These are phyloP conservation scores for Nettapus auritus DNA, from an alignment of 2,113 vertebrate genomes.

Conservation along the genomic window DNA sequence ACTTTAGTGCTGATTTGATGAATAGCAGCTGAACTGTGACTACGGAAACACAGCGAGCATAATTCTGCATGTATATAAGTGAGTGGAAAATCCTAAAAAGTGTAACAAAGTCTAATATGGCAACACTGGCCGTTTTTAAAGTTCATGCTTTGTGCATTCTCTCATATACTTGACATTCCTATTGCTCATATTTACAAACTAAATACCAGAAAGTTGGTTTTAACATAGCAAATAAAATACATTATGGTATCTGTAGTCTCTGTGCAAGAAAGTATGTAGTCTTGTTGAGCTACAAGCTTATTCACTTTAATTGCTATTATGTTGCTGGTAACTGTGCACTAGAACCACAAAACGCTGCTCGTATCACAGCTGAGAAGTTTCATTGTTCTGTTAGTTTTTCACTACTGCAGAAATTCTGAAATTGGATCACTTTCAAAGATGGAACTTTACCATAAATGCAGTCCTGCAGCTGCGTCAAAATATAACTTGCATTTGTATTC, in stretches of 20 bases:
- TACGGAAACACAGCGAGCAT: background rate
- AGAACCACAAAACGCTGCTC: background rate
- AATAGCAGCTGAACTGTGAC: background rate
- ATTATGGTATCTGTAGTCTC: background rate
- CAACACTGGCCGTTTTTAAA: background rate
- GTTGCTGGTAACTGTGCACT: background rate
- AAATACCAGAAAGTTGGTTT: background rate
- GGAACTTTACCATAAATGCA: constrained; percentile 29
- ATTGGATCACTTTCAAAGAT: constrained; percentile 65
- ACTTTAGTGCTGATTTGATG: background rate
- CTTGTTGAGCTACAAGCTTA: background rate
- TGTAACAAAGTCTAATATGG: background rate
- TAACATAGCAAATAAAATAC: background rate
- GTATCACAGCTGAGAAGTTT: constrained; percentile 44
- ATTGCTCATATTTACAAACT: background rate
- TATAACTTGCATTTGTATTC: constrained; percentile 29
- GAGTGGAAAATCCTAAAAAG: background rate
- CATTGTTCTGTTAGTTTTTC: constrained; percentile 69
- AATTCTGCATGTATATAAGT: background rate
- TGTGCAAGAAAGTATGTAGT: background rate
- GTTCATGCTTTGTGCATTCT: background rate
- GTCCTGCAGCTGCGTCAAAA: constrained; percentile 57
- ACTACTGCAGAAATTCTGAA: constrained; percentile 62
- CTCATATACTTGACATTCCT: background rate
- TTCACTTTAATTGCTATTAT: constrained; percentile 20